A percentile compares a stretch with the other conserved stretches of the same genome.
Evolutionary conservation across 2,797 vertebrate genomes (phyloP).

Genomic region (Bothrops alternatus): DNA sequence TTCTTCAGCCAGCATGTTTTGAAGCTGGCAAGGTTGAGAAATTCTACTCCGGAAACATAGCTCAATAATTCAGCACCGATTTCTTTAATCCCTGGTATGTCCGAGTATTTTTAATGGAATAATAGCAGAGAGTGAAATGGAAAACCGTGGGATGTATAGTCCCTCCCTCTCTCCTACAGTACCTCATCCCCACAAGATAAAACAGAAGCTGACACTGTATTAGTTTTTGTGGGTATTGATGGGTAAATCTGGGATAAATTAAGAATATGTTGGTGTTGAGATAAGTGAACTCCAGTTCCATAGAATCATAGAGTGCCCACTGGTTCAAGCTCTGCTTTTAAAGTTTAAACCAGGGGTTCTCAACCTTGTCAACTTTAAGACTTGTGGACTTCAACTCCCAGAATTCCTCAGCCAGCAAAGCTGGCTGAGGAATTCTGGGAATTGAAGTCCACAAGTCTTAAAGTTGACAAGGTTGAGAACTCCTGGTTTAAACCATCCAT

Average conservation of each 20-base stretch:
- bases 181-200: neutral
- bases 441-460: too few species aligned
- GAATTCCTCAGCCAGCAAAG: too few species aligned
- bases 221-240: neutral
- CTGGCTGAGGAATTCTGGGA: too few species aligned
- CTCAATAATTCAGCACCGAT: neutral
- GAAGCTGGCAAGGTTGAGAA: neutral
- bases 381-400: too few species aligned
- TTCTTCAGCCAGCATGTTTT: neutral
- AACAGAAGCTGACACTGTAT: neutral
- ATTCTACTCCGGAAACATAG: neutral
- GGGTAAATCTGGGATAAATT: neutral
- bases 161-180: neutral
- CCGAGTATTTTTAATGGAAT: neutral
- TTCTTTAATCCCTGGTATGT: neutral
- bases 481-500: neutral
- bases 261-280: neutral
- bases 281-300: neutral
- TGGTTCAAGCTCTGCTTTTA: neutral
- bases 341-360: too few species aligned
- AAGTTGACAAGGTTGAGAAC: too few species aligned
- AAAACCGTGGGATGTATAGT: neutral
- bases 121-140: neutral
- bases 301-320: neutral
- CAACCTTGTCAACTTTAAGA: too few species aligned